Base-by-base conservation (phyloP, 2,888 invertebrate genomes). In the Chaitophorus viminalis region DNA sequence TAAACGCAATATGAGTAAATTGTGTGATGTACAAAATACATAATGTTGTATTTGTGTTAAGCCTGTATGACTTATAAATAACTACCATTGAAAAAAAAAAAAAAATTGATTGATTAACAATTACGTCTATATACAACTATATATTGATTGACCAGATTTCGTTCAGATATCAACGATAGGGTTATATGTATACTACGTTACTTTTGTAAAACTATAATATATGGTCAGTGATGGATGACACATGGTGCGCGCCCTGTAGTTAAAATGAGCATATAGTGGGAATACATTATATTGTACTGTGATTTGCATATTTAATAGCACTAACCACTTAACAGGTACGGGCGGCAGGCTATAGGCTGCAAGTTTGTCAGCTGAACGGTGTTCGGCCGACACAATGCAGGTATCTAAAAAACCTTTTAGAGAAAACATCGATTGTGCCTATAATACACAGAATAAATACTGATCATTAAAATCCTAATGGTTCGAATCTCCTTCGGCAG, bases 231-330 rank as follows among this genome's bases (percentile, higher is more conserved):
- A 46, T 46, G 14, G 14, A 46, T 2, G 46, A 46, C 9, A 46
- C 1, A n/a, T n/a, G 46, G 46, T 46, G 9, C 1, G 46, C 6
- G 46, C 5, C 54, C 54, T 21, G 31, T n/a, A n/a, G 17, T 29
- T 60, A 79, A 54, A 21, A 33, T 14, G 14, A 4, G 72, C 4
- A 14, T 5, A 46, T 5, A 46, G 31, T 21, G 25, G 31, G 52
- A 52, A 31, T 31, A 52, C 52, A 31, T 70, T 52, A 52, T n/a
- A 52, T 21, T n/a, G 33, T 36, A 21, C 36, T 54, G 52, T 74
- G 52, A 82, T 82, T 82, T 82, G 72, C 82, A 82, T 82, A 82
- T 82, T 74, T 74, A 82, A 82, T 74, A 36, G 29, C 36, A 36
- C 36, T 29, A 54, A 74, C 82, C 82, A 82, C 82, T 82, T 82